Base-by-base conservation (phyloP, 2,113 vertebrate species). In the Apaloderma vittatum region DNA sequence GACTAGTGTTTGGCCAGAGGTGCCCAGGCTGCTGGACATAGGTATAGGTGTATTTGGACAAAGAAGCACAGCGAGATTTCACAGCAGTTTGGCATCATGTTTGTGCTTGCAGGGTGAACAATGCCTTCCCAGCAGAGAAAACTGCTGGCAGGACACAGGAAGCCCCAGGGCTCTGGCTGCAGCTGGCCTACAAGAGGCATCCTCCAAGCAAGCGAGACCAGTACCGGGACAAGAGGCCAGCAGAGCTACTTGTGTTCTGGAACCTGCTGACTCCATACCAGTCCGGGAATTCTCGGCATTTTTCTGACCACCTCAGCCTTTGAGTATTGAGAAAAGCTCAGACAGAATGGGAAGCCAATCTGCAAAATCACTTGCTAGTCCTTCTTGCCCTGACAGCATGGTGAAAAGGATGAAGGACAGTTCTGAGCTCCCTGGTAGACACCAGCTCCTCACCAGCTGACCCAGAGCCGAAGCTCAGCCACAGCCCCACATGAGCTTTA, bases 311-410 rank as follows among this genome's bases (percentile, higher is more conserved):
- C 6, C 24, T 61, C 46, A 55, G 61, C 6, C 24, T 14, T n/a
- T 18, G 19, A 49, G 22, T 16, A 18, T 29, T n/a, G 49, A 71
- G 18, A 45, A 71, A 45, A 61, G 4, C 29, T 61, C 1, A 0
- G 43, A 34, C 30, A 49, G 26, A 92, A 57, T 15, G 11, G 10
- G 11, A 36, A 61, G 37, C 5, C 30, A 29, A 29, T 23, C 17
- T 51, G 15, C 15, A 34, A 57, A 40, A 74, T 5, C 2, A 1
- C 8, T 40, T 1, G 0, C 8, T 80, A 59, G 48, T 32, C 9
- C 29, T 73, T 66, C 48, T 67, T 68, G 46, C 40, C 48, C 21
- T 49, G 21, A 6, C 68, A 46, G 29, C 8, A 7, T 15, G 27
- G 20, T 52, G n/a, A 30, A 40, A 46, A 13, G 9, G 30, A 36